Evolutionary conservation across 2,113 vertebrate species (phyloP), one percentile per base, ranked within the genome.

Genomic region (Eptatretus burgeri): DNA sequence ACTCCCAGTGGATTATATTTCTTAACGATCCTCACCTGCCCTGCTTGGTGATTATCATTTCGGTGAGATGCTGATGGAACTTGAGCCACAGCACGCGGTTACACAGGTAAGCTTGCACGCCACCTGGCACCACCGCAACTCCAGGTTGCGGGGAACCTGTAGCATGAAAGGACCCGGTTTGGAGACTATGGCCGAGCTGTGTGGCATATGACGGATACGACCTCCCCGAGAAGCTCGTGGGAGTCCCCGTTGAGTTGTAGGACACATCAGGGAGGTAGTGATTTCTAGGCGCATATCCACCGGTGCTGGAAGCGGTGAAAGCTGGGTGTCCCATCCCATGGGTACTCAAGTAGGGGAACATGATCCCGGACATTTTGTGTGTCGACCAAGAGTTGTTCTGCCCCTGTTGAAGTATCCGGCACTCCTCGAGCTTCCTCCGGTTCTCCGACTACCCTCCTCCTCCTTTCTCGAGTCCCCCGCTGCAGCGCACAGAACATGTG

Each of bases 31-130:
- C 88, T 85, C 69, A 95, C 86, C 86, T 78, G 27, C 88, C 88
- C 77, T 93, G 88, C 63, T 95, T 95, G 72, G 88, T 95, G 73
- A 93, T 93, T 71, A 93, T 93, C 86, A 93, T 93, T 74, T 93
- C 88, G 11, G 86, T 95, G 66, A 93, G 86, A 72, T 86, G 86
- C 71, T 87, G 87, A 73, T 84, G 84, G 69, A 95, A 95, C 78
- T 91, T 95, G 70, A 80, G 80, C 88, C 88, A 93, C 11, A 95
- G 79, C 66, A 79, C 80, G 68, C 81, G 83, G 76, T 95, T 95
- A 70, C 83, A 85, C 71, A 95, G 81, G 68, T 81, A 76, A 12
- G 83, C 82, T 70, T 84, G 79, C 11, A 83, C 74, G 72, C 85
- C 85, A 2, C 85, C 87, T 13, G 86, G 68, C 85, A 86, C 73